These are phyloP conservation scores for Phocides pigmalion DNA, from an alignment of 1,140 invertebrate species.

Conservation along the genomic window DNA sequence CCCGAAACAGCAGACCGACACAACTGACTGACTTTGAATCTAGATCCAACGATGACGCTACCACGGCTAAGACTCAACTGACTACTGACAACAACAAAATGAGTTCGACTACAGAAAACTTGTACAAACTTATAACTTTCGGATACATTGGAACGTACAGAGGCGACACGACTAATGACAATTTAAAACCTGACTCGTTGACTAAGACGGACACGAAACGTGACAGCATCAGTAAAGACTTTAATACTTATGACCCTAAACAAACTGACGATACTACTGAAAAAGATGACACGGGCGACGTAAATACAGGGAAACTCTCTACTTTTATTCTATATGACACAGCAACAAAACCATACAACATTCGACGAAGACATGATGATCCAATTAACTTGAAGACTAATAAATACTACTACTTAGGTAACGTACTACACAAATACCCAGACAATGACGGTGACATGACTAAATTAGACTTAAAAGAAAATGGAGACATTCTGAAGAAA, in stretches of 20 bases:
- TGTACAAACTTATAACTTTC: conserved; percentile 74
- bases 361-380: conserved; percentile 65
- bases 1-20: conserved; percentile 53
- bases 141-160: conserved; percentile 73
- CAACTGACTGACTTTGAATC: conserved; percentile 49
- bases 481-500: conserved; percentile 55
- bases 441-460: conserved; percentile 55
- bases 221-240: conserved; percentile 65
- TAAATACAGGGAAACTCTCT: conserved; percentile 60
- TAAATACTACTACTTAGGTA: conserved; percentile 84
- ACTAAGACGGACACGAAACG: conserved; percentile 43
- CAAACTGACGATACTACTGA: conserved; percentile 37
- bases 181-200: conserved; percentile 39
- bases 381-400: conserved; percentile 52
- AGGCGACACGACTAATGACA: conserved; percentile 42
- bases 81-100: conserved; percentile 43
- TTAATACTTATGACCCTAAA: conserved; percentile 55
- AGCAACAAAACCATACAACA: conserved; percentile 69
- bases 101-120: conserved; percentile 67
- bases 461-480: conserved; percentile 41
- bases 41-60: conserved; percentile 63
- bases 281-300: conserved; percentile 34
- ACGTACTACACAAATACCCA: conserved; percentile 83
- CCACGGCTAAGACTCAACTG: conserved; percentile 40
- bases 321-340: conserved; percentile 74